Percentiles rank a stretch among this genome's conserved stretches.
Conservation (phyloP, 2,888 invertebrate species). For the Lampropteryx suffumata region DNA sequence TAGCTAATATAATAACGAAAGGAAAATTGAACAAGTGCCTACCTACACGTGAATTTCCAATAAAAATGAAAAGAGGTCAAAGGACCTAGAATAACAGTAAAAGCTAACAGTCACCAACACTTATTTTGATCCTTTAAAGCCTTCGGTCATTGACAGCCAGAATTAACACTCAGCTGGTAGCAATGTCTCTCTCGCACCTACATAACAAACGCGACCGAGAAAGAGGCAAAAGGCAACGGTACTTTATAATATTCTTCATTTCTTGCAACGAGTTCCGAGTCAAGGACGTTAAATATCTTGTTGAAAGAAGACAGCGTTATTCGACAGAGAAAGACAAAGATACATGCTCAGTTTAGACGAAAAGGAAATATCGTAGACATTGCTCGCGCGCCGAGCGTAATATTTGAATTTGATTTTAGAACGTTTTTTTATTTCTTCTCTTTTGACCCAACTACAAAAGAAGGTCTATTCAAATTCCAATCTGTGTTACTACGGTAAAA, state of each 20-base stretch:
- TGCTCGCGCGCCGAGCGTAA: conserved; percentile 51
- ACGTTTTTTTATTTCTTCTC: conserved; percentile 15
- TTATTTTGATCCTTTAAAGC: conserved; percentile 67
- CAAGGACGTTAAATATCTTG: conserved; percentile 67
- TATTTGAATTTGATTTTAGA: conserved; percentile 50
- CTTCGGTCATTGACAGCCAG: conserved; percentile 76
- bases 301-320: conserved; percentile 46
- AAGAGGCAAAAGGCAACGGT: conserved; percentile 66
- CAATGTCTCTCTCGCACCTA: conserved; percentile 46
- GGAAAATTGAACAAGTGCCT: no score
- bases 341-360: conserved; percentile 49
- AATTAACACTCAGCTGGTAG: conserved; percentile 62
- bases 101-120: conserved; percentile 53
- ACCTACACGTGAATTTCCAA: no score
- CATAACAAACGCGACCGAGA: conserved; percentile 28
- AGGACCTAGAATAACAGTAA: conserved; percentile 30
- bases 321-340: conserved; percentile 44
- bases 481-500: conserved; percentile 39
- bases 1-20: no score
- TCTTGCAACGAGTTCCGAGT: conserved; percentile 62
- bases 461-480: conserved; percentile 30
- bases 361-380: conserved; percentile 58
- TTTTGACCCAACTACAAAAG: no score
- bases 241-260: conserved; percentile 51
- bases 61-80: conserved; percentile 13